Percentiles rank a stretch among this genome's conserved stretches.
Evolutionary conservation across 2,797 vertebrate genomes (phyloP).

Genomic region (Hoplostethus atlanticus): DNA sequence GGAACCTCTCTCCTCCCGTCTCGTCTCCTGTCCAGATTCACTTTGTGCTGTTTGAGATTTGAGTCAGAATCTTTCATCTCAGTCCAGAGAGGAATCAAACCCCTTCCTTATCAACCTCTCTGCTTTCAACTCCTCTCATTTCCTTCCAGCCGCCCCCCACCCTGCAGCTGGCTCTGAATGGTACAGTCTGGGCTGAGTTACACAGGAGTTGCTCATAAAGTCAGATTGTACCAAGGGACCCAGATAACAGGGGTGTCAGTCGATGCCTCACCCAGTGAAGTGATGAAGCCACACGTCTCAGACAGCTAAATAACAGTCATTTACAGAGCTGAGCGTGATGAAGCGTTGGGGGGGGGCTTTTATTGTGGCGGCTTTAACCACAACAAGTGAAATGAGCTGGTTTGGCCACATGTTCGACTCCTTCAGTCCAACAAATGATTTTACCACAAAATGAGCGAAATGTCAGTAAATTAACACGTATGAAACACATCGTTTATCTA

Average conservation of each 20-base stretch:
- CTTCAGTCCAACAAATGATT: neutral
- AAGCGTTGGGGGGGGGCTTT: constrained; percentile 27
- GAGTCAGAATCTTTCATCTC: constrained; percentile 1
- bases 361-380: constrained; percentile 56
- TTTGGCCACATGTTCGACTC: constrained; percentile 36
- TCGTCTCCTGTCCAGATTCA: neutral
- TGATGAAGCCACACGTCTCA: constrained; percentile 32
- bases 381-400: constrained; percentile 32
- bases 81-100: neutral
- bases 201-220: constrained; percentile 17
- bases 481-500: too few relatives aligned
- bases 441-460: too few relatives aligned
- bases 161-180: neutral
- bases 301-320: neutral
- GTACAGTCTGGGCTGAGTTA: constrained; percentile 6
- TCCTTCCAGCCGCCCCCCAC: constrained; percentile 24
- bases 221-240: neutral
- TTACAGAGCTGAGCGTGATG: neutral
- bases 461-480: too few relatives aligned
- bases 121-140: constrained; percentile 19
- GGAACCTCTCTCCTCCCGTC: too few relatives aligned
- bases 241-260: neutral
- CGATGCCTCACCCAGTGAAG: constrained; percentile 32
- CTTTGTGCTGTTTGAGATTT: constrained; percentile 19
- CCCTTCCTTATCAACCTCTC: constrained; percentile 9